A percentile compares a stretch with the other conserved stretches of the same genome.
These are phyloP conservation scores for Diploptera punctata DNA, from an alignment of 2,888 invertebrate species.

Conservation along the genomic window DNA sequence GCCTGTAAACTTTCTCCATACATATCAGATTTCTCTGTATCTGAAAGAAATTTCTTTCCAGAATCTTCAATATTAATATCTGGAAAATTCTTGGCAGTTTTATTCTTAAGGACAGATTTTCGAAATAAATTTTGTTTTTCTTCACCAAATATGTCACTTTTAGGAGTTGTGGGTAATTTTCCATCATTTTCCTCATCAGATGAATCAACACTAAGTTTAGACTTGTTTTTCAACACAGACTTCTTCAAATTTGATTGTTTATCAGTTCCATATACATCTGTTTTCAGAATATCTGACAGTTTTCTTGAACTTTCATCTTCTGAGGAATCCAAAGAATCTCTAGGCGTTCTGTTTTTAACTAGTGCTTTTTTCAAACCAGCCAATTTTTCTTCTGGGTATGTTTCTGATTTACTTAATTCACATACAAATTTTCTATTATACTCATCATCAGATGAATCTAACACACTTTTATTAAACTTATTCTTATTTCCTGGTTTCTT, in stretches of 20 bases:
- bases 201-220: conserved; percentile 35
- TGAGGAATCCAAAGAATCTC: conserved; percentile 37
- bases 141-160: conserved; percentile 49
- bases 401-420: conserved; percentile 49
- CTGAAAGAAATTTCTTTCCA: conserved; percentile 27
- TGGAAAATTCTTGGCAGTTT: conserved; percentile 21
- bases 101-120: conserved; percentile 32
- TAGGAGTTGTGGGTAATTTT: conserved; percentile 48
- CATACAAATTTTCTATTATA: conserved; percentile 49
- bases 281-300: conserved; percentile 31
- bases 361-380: conserved; percentile 43
- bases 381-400: conserved; percentile 49
- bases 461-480: conserved; percentile 42
- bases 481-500: conserved; percentile 33
- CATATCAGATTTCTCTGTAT: conserved; percentile 33
- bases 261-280: conserved; percentile 28
- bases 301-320: conserved; percentile 39
- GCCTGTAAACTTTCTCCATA: conserved; percentile 32
- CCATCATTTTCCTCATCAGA: conserved; percentile 45
- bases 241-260: conserved; percentile 32
- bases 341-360: conserved; percentile 42
- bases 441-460: conserved; percentile 46
- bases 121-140: conserved; percentile 43
- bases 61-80: conserved; percentile 29
- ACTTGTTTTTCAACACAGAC: conserved; percentile 26